A percentile compares a stretch with the other conserved stretches of the same genome.
Conservation (phyloP, 1,140 invertebrate genomes). For the Drosophila funebris region DNA sequence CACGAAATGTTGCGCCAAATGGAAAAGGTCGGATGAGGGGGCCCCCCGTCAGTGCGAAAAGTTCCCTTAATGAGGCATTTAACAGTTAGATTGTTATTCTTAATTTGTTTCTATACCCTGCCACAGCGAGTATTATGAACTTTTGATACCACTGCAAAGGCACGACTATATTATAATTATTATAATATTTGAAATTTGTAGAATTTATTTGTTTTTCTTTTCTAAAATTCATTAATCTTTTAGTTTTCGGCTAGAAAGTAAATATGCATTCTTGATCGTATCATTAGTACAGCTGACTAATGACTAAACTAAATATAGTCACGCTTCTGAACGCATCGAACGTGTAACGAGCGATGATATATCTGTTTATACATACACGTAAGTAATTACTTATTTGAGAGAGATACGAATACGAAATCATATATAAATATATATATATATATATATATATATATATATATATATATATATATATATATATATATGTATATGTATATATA, state of each 20-base stretch:
- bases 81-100: constrained; percentile 10
- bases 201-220: too few species aligned
- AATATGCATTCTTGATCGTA: too few species aligned
- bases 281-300: not conserved
- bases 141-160: not conserved
- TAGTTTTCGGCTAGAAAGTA: not conserved
- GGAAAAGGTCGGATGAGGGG: constrained; percentile 49
- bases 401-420: too few species aligned
- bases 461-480: not conserved
- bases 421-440: not conserved
- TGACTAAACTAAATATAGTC: not conserved
- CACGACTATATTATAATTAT: too few species aligned
- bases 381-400: not conserved
- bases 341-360: not conserved
- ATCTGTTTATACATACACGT: not conserved
- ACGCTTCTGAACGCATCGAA: not conserved
- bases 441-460: not conserved
- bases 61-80: constrained; percentile 35
- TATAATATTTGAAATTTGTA: too few species aligned
- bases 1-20: constrained; percentile 67
- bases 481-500: not conserved
- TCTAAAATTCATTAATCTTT: not conserved
- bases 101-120: not conserved
- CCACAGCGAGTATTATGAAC: not conserved
- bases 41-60: constrained; percentile 50